Conservation (phyloP, 2,888 invertebrate species). For the Isoperla grammatica region DNA sequence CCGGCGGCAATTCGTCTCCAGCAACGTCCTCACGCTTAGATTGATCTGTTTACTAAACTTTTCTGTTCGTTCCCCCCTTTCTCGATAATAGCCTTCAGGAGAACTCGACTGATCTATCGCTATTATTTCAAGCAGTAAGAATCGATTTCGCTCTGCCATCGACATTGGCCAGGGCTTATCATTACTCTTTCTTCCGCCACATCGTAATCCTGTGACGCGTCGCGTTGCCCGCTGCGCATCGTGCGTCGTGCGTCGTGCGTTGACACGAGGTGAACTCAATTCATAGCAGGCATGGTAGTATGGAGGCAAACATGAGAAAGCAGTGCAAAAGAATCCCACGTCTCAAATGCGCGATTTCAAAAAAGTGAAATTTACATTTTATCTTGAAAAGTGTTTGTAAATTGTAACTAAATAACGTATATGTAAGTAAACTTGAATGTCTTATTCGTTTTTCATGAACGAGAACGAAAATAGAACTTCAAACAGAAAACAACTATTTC, state of each 20-base stretch:
- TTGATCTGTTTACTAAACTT: background rate
- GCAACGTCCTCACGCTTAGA: too few relatives aligned
- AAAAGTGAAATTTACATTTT: too few relatives aligned
- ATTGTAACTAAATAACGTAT: too few relatives aligned
- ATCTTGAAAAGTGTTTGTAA: too few relatives aligned
- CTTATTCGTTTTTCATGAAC: too few relatives aligned
- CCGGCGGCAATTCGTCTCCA: too few relatives aligned
- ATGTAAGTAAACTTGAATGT: too few relatives aligned
- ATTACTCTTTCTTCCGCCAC: background rate
- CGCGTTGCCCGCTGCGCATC: background rate
- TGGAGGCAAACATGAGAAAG: background rate
- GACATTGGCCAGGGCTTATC: background rate
- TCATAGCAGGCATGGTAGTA: background rate
- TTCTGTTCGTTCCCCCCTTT: background rate
- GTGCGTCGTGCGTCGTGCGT: too few relatives aligned
- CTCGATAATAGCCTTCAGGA: constrained; percentile 4
- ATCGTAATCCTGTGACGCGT: background rate
- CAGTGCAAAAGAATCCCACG: background rate
- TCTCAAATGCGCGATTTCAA: background rate
- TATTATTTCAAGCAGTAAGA: constrained; percentile 9
- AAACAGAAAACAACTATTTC: too few relatives aligned
- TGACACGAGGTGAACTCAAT: background rate
- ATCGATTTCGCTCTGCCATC: background rate
- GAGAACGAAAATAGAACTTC: too few relatives aligned
- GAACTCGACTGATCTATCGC: constrained; percentile 3